Conservation (phyloP, 2,888 invertebrate species). For the Xanthia togata region DNA sequence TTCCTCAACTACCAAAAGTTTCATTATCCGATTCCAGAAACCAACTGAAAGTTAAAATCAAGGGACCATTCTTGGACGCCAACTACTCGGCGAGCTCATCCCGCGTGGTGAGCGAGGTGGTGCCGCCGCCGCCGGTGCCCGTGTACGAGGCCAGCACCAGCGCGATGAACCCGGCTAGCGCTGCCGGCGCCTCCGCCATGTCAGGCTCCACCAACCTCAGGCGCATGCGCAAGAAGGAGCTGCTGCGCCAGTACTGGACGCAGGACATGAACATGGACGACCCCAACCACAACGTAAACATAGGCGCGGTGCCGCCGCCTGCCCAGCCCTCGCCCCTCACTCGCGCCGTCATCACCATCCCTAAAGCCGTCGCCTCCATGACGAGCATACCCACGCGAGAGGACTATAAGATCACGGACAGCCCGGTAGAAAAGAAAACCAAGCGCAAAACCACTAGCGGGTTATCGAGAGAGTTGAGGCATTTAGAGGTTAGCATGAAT, state of each 20-base stretch:
- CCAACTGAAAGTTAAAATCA: constrained; percentile 97
- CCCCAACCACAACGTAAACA: constrained; percentile 86
- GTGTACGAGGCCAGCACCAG: constrained; percentile 80
- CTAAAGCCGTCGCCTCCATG: constrained; percentile 97
- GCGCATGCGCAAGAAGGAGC: constrained; percentile 97
- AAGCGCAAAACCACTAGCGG: constrained; percentile 90
- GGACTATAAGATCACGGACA: constrained; percentile 93
- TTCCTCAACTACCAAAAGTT: constrained; percentile 91
- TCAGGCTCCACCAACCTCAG: constrained; percentile 94
- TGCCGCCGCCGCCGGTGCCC: constrained; percentile 85
- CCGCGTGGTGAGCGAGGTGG: constrained; percentile 84
- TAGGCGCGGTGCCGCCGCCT: constrained; percentile 87
- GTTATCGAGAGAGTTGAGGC: constrained; percentile 91
- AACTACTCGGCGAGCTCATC: constrained; percentile 92
- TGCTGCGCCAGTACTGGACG: constrained; percentile 94
- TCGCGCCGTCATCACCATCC: constrained; percentile 94
- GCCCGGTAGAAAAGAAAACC: constrained; percentile 92
- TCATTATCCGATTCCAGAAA: constrained; percentile 95
- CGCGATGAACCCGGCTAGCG: constrained; percentile 82
- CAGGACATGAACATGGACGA: constrained; percentile 97
- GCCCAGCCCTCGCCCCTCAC: constrained; percentile 91
- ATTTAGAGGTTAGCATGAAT: constrained; percentile 91
- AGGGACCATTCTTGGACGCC: constrained; percentile 95
- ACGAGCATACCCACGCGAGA: constrained; percentile 96
- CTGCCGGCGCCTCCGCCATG: constrained; percentile 83